Evolutionary conservation across 2,797 vertebrate genomes (phyloP), one percentile per base, ranked within the genome.

Genomic region (Aeoliscus strigatus): DNA sequence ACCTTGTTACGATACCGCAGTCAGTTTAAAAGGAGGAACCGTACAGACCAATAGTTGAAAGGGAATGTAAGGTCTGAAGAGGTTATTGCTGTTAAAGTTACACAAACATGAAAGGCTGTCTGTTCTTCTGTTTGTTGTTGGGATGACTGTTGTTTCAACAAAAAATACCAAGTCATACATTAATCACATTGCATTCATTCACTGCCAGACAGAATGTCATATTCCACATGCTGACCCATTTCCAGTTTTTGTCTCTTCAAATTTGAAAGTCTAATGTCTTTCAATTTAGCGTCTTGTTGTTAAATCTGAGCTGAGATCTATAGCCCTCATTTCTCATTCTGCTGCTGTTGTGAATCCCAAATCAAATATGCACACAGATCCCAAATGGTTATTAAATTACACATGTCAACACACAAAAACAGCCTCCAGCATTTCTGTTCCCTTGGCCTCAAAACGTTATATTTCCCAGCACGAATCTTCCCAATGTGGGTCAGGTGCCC

Each of bases 181-280:
- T 13, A 17, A 34, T 64, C 18, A 1, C 7, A 2, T 6, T 4
- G 14, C 15, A 10, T 31, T 30, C 10, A 8, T 16, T 11, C n/a
- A 17, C 29, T 8, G 2, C 15, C 23, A 25, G 12, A 51, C 33
- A 21, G 10, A 21, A 18, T 26, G 6, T 26, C 21, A 15, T 28
- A 8, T 40, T 2, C 39, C 10, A 36, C 18, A 23, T 12, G 13
- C 9, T 11, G 15, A 14, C 26, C 10, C 1, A 13, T 39, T 14
- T 18, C 26, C 5, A 12, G 3, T 52, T 28, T 32, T 33, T 34
- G 17, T 27, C 15, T 30, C 31, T 9, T 47, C 16, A 25, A 6
- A 66, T 66, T 32, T 59, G 32, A 30, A 55, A 41, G 42, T 42
- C 11, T 58, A 47, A 51, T 43, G 47, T 57, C 53, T 35, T 36